Evolutionary conservation across 1,140 invertebrate species (phyloP).

Genomic region (Lerema accius): DNA sequence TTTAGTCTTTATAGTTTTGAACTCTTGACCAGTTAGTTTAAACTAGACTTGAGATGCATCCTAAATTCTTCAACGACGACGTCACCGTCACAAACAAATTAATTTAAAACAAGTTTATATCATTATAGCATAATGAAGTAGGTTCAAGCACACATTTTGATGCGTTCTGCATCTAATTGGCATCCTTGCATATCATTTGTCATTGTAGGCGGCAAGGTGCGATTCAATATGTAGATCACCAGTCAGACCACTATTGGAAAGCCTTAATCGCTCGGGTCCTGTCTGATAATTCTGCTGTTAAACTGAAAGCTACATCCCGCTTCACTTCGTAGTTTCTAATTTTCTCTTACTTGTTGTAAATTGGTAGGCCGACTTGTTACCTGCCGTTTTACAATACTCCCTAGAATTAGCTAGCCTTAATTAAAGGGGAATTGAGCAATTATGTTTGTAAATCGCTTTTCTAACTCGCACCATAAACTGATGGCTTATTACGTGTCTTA

Average conservation of each 20-base stretch:
- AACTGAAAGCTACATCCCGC: constrained; percentile 67
- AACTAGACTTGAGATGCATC: constrained; percentile 44
- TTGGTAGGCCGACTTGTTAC: constrained; percentile 44
- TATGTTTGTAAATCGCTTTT: not conserved
- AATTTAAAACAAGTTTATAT: constrained; percentile 40
- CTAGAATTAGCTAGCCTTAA: constrained; percentile 40
- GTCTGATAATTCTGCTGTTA: constrained; percentile 61
- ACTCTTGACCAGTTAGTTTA: constrained; percentile 21
- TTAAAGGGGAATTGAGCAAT: constrained; percentile 27
- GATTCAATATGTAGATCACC: constrained; percentile 49
- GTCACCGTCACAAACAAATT: constrained; percentile 56
- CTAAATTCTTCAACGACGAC: constrained; percentile 55
- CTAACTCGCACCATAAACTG: not conserved
- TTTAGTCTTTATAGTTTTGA: not conserved
- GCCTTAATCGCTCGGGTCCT: constrained; percentile 54
- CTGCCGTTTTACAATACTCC: constrained; percentile 49
- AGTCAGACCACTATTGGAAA: constrained; percentile 55
- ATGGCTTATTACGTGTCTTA: constrained; percentile 2
- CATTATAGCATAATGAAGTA: constrained; percentile 42
- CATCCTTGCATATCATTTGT: constrained; percentile 68
- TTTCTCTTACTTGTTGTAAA: constrained; percentile 55
- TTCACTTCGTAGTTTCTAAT: constrained; percentile 59
- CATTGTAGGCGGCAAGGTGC: constrained; percentile 45
- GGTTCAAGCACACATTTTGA: constrained; percentile 47
- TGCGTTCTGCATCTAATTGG: constrained; percentile 67